phyloP scores from a whole-genome alignment of 2,888 invertebrate genomes.

The Brachylomia viminalis region DNA sequence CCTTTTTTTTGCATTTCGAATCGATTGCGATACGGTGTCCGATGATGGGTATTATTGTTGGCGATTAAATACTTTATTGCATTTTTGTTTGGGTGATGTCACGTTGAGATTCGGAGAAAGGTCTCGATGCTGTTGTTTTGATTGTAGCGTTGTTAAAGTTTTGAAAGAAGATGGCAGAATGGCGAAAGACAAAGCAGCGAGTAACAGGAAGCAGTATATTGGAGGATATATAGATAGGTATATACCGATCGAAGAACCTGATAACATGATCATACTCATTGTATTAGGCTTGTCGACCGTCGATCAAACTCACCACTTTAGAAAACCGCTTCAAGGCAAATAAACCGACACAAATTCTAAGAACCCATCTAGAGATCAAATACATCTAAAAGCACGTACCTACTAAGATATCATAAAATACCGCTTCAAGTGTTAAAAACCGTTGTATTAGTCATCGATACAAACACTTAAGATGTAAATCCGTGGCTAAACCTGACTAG shows the following conservation, averaged over 20 bases:
- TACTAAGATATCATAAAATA: conserved; percentile 45
- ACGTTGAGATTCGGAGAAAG: conserved; percentile 20
- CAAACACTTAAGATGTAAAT: conserved; percentile 64
- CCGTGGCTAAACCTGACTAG: conserved; percentile 65
- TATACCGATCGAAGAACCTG: too few relatives aligned
- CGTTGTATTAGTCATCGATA: conserved; percentile 55
- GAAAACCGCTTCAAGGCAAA: conserved; percentile 30
- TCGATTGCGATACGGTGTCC: conserved; percentile 56
- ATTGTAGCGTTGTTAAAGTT: background rate
- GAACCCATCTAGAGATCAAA: conserved; percentile 28
- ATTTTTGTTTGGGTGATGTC: conserved; percentile 27
- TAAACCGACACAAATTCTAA: conserved; percentile 19
- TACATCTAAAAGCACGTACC: conserved; percentile 2
- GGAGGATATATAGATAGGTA: background rate
- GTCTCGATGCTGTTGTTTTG: background rate
- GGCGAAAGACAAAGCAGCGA: background rate
- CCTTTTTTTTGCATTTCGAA: conserved; percentile 67
- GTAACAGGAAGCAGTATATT: background rate
- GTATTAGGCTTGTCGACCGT: background rate
- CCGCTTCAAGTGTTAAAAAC: conserved; percentile 45
- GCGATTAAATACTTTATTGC: conserved; percentile 54
- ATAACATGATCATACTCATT: too few relatives aligned
- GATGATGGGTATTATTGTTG: conserved; percentile 56
- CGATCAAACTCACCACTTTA: background rate
- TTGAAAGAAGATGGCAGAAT: background rate